Conservation (phyloP, 2,113 vertebrate species). For the Sterrhoptilus dennistouni region DNA sequence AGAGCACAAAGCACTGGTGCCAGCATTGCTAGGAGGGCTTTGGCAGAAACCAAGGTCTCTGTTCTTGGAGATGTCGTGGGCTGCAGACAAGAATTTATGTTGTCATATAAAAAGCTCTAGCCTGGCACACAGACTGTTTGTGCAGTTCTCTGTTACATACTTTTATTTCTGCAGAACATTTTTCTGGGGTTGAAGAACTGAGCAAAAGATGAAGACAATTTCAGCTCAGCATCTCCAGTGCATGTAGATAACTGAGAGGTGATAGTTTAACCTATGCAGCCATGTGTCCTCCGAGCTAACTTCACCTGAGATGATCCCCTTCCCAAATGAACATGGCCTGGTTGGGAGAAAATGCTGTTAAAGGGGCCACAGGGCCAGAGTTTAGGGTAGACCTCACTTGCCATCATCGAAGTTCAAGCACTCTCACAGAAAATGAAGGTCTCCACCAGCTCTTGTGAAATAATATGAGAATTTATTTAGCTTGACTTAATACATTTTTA, state of each 20-base stretch:
- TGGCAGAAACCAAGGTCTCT: neutral
- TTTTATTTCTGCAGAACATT: neutral
- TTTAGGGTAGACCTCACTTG: neutral
- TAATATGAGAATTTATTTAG: neutral
- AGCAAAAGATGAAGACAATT: neutral
- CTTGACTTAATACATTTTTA: neutral
- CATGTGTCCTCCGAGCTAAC: rapidly evolving
- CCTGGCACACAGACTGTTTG: neutral
- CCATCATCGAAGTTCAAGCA: neutral
- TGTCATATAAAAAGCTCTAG: neutral
- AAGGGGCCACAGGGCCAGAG: neutral
- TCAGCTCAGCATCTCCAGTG: neutral
- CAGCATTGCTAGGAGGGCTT: neutral
- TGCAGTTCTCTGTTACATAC: neutral
- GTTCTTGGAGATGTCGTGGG: neutral
- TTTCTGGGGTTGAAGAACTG: neutral
- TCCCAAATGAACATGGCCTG: neutral
- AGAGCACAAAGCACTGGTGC: neutral
- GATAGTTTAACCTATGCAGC: neutral
- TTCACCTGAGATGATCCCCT: neutral
- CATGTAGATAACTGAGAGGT: neutral
- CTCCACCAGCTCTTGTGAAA: neutral
- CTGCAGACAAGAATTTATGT: neutral
- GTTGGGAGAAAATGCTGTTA: neutral
- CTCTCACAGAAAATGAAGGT: neutral